Conservation (phyloP, 1,140 invertebrate genomes). For the Euborellia annulipes region DNA sequence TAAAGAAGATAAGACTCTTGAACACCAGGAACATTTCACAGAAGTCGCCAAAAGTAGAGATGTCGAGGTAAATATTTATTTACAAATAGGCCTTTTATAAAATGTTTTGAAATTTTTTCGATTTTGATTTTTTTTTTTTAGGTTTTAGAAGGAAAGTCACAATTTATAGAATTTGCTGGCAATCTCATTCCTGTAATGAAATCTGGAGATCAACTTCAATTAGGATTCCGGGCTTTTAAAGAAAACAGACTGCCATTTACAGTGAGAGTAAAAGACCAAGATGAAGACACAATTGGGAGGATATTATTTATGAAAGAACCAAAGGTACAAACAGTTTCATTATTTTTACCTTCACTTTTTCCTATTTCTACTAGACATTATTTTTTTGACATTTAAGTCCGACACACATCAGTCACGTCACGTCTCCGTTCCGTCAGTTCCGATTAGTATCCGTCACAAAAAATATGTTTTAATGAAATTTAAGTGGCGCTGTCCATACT, state of each 20-base stretch:
- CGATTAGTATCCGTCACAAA: too few relatives aligned
- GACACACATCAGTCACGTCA: too few relatives aligned
- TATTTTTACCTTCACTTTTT: too few relatives aligned
- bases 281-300: constrained; percentile 65
- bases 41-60: constrained; percentile 84
- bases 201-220: constrained; percentile 76
- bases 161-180: constrained; percentile 91
- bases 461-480: too few relatives aligned
- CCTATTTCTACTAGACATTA: too few relatives aligned
- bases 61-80: constrained; percentile 46
- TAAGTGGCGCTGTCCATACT: too few relatives aligned
- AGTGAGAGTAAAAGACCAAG: constrained; percentile 67
- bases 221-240: constrained; percentile 80
- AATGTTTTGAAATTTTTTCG: background rate
- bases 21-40: constrained; percentile 83
- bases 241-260: constrained; percentile 88
- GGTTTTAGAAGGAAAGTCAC: constrained; percentile 71
- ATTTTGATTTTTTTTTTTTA: constrained; percentile 18
- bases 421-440: too few relatives aligned
- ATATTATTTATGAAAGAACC: constrained; percentile 92
- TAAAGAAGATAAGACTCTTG: constrained; percentile 89
- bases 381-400: too few relatives aligned
- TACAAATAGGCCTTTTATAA: constrained; percentile 1
- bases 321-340: constrained; percentile 39
- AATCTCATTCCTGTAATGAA: constrained; percentile 88